Base-by-base conservation (phyloP, 2,797 vertebrate species). In the Pampus argenteus region DNA sequence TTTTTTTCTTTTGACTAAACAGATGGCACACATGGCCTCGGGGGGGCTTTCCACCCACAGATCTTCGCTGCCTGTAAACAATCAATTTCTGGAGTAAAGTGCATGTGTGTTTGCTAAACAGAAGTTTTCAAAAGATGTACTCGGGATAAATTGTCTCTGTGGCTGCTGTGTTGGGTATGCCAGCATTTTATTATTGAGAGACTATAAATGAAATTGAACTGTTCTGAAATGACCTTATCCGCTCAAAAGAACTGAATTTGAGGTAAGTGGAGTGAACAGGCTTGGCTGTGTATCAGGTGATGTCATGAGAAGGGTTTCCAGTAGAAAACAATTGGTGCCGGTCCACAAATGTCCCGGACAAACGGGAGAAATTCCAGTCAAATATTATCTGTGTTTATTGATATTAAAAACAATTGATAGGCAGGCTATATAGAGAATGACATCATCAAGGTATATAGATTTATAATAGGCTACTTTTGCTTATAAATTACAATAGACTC, bases 51-150 rank as follows among this genome's bases (percentile, higher is more conserved):
- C 48, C 66, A 14, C 67, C 29, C 57, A 36, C 54, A 49, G 62
- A 45, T 56, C 40, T n/a, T 51, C 23, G 17, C 48, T 54, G 62
- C 26, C 58, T 78, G 80, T 61, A 83, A 81, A 79, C 70, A 79
- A 76, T 67, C 61, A 54, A 4, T n/a, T 67, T 59, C n/a, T 65
- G 50, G 17, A 76, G 36, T 50, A 13, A 44, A 60, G 31, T 48
- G 51, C 62, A 66, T 6, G 44, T 48, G 65, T 66, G 59, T 71
- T 71, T 80, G 65, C 59, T 59, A 66, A 71, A 76, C 71, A 62
- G 28, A 69, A 18, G 57, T 63, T 84, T 48, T 38, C 34, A 38
- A 6, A 62, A 52, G 40, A 45, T 18, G 1, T 6, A 5, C n/a
- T 69, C 48, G 22, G 15, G 60, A 63, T 65, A 64, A 69, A 34